These are phyloP conservation scores for Drosophila pachea DNA, from an alignment of 1,140 invertebrate species.

Conservation along the genomic window DNA sequence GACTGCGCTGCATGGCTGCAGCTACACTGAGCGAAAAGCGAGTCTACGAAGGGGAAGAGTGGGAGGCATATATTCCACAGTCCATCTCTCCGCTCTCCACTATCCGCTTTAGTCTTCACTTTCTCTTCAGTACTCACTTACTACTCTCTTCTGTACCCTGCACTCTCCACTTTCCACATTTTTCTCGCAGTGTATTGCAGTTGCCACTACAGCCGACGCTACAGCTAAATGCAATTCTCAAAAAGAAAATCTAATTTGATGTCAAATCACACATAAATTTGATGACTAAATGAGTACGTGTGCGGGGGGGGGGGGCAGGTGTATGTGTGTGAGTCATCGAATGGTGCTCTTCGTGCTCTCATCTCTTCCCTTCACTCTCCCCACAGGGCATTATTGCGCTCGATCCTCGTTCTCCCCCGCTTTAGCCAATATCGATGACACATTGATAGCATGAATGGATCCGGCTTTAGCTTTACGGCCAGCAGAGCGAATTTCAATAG, in stretches of 20 bases:
- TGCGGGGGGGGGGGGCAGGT: background rate
- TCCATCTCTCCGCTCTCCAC: too few species aligned
- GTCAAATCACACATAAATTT: conserved; percentile 24
- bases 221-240: conserved; percentile 14
- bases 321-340: conserved; percentile 13
- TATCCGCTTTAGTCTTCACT: too few species aligned
- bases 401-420: too few species aligned
- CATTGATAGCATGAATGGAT: conserved; percentile 5
- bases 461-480: too few species aligned
- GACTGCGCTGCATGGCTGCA: background rate
- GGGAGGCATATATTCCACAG: too few species aligned
- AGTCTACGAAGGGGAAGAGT: too few species aligned
- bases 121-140: background rate
- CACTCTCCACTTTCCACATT: too few species aligned
- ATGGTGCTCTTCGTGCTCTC: background rate
- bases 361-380: background rate
- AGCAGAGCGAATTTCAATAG: conserved; percentile 25
- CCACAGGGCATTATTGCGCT: too few species aligned
- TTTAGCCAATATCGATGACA: background rate
- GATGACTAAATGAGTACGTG: background rate
- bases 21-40: background rate
- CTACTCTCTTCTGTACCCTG: too few species aligned
- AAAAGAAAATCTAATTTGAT: conserved; percentile 28
- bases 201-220: background rate
- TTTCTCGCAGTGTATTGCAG: background rate